These are phyloP conservation scores for Siniperca scherzeri DNA, from an alignment of 2,797 vertebrate genomes.

Conservation along the genomic window DNA sequence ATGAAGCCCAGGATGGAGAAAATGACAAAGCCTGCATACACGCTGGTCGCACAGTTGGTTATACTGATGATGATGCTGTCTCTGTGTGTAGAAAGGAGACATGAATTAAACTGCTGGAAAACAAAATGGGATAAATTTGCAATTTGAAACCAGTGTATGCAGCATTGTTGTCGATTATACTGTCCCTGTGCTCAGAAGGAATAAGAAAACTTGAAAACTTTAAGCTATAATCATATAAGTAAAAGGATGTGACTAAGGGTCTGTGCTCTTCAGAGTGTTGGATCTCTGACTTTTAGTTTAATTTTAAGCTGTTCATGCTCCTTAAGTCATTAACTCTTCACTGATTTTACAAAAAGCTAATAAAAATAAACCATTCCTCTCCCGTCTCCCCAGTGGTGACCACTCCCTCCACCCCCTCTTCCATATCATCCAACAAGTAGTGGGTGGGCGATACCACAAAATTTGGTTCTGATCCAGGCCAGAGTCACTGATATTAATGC, in stretches of 20 bases:
- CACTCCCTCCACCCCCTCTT: background rate
- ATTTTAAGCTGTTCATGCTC: background rate
- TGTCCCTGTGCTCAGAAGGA: background rate
- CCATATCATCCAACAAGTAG: background rate
- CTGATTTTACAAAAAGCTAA: background rate
- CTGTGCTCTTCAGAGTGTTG: too few species aligned
- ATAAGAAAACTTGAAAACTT: background rate
- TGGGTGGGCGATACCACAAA: background rate
- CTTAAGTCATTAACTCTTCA: background rate
- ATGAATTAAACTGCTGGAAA: background rate
- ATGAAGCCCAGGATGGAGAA: conserved; percentile 99
- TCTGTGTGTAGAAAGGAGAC: conserved; percentile 74
- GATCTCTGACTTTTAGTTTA: background rate
- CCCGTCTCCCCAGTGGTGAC: background rate
- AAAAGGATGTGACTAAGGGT: background rate
- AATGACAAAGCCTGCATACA: conserved; percentile 98
- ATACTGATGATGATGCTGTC: conserved; percentile 99
- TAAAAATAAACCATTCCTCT: background rate
- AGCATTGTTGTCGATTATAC: too few species aligned
- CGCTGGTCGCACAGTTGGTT: conserved; percentile 98
- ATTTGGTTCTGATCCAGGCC: background rate
- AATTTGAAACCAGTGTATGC: background rate
- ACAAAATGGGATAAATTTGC: background rate
- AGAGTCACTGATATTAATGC: background rate
- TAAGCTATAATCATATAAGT: background rate